phyloP scores from a whole-genome alignment of 2,113 vertebrate species.

The Mugil cephalus region DNA sequence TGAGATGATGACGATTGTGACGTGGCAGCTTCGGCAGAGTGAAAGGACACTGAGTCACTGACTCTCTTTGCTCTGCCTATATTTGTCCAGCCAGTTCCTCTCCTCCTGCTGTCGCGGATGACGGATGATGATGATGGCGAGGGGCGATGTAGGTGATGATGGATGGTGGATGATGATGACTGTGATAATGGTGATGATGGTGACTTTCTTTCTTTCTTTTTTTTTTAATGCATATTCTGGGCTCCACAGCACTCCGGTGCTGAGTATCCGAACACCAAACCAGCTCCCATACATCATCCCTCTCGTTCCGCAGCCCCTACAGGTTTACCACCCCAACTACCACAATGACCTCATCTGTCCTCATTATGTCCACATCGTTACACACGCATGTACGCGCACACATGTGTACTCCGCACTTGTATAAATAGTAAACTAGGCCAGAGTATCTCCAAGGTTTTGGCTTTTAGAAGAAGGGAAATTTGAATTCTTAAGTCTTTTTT shows the following conservation, averaged over 20 bases:
- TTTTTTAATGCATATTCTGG: neutral
- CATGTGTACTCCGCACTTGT: constrained; percentile 27
- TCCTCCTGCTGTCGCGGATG: constrained; percentile 29
- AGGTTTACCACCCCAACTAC: constrained; percentile 64
- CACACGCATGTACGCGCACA: constrained; percentile 44
- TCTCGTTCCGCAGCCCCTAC: constrained; percentile 51
- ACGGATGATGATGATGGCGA: constrained; percentile 57
- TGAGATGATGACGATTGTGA: neutral
- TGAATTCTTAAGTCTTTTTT: constrained; percentile 11
- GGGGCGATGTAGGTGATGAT: constrained; percentile 40
- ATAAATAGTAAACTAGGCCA: constrained; percentile 73
- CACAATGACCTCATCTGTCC: constrained; percentile 73
- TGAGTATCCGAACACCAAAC: constrained; percentile 18
- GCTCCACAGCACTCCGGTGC: constrained; percentile 5
- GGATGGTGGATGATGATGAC: constrained; percentile 52
- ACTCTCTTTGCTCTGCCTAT: constrained; percentile 5
- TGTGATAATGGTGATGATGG: constrained; percentile 51
- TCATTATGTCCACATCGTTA: constrained; percentile 70
- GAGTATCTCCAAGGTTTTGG: constrained; percentile 60
- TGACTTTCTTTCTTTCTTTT: constrained; percentile 5
- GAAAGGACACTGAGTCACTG: constrained; percentile 12
- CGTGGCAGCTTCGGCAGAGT: constrained; percentile 4
- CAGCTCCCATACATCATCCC: constrained; percentile 54
- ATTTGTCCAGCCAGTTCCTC: constrained; percentile 19
- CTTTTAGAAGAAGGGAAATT: constrained; percentile 4